Evolutionary conservation across 2,888 invertebrate species (phyloP).

Genomic region (Eupithecia subfuscata): DNA sequence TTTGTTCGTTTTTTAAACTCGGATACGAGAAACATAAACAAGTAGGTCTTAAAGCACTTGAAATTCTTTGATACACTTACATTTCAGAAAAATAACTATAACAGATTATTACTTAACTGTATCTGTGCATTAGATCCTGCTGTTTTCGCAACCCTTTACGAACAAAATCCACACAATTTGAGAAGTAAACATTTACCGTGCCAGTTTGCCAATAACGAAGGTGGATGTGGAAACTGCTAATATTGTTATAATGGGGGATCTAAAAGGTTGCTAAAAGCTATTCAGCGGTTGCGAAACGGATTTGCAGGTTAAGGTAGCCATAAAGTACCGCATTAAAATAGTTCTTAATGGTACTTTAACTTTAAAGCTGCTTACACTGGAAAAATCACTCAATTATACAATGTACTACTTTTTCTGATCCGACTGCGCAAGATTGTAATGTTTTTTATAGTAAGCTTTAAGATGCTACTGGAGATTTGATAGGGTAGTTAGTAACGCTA

Average conservation of each 20-base stretch:
- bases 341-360: neutral
- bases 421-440: neutral
- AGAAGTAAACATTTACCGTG: slow-evolving; percentile 21
- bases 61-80: no score
- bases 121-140: neutral
- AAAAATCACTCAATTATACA: neutral
- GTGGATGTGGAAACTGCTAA: slow-evolving; percentile 29
- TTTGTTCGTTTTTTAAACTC: slow-evolving; percentile 18
- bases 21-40: neutral
- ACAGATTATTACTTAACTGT: neutral
- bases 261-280: slow-evolving; percentile 26
- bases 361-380: neutral
- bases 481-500: neutral
- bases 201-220: slow-evolving; percentile 22
- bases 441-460: neutral
- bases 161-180: slow-evolving; percentile 14
- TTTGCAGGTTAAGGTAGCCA: slow-evolving; percentile 11
- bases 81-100: neutral
- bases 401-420: neutral
- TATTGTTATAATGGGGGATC: slow-evolving; percentile 25
- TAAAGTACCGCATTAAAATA: neutral
- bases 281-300: slow-evolving; percentile 20
- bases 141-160: slow-evolving; percentile 7
- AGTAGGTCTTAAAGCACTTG: neutral
- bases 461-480: neutral